Base-by-base conservation (phyloP, 2,797 vertebrate species). In the Choloepus didactylus region DNA sequence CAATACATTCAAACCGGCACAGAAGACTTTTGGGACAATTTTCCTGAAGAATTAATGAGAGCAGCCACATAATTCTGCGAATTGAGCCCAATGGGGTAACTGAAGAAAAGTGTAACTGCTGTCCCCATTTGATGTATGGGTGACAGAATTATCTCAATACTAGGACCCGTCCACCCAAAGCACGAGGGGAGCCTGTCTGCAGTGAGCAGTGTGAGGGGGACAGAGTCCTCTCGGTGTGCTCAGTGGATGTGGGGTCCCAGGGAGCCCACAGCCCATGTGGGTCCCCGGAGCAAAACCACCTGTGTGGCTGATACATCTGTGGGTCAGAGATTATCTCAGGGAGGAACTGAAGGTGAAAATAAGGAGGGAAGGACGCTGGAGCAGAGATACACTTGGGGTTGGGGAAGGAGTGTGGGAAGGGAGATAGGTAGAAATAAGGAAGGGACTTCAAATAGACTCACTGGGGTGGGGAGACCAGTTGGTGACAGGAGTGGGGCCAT, bases 41-140 rank as follows among this genome's bases (percentile, higher is more conserved):
- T 88, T 35, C 62, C 60, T 9, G 60, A 56, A 59, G 72, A 38
- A 29, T 44, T n/a, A 59, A 16, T 2, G 51, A 35, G 5, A 54
- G 54, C 7, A 12, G 31, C 4, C 14, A 7, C 1, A 0, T 0
- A 9, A 9, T 9, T 3, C 12, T 12, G 29, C 11, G 25, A 27
- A 29, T 44, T 66, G 44, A 62, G 16, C 18, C 23, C 19, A 15
- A 12, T 10, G 14, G 27, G 27, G 29, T 12, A 67, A 19, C 60
- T 18, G 38, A 70, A 70, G 77, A 49, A 19, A 7, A 18, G 2
- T 8, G n/a, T 7, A 18, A 6, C 31, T 0, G 1, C 27, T 19
- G 41, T 12, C 12, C 35, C 51, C 4, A 0, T 23, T 8, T 27
- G 54, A 82, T n/a, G 18, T 25, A 1, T 3, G 25, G 49, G 25